Evolutionary conservation across 2,888 invertebrate species (phyloP), one percentile per base, ranked within the genome.

Genomic region (Cephus spinipes): DNA sequence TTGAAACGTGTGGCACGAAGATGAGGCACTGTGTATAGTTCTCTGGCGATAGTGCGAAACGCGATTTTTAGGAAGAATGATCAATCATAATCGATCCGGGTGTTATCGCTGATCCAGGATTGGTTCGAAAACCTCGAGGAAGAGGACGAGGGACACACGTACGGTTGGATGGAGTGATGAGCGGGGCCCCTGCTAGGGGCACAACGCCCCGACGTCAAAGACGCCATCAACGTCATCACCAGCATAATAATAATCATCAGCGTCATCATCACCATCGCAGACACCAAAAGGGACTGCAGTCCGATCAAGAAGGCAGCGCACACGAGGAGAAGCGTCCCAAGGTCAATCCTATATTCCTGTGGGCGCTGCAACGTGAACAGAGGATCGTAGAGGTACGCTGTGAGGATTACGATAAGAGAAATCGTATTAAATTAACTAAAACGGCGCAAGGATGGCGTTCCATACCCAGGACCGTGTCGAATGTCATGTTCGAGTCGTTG

Each of bases 321-420:
- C 87, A 91, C 86, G 92, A 94, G 77, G 90, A 93, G 89, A 92
- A 92, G 87, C 93, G 95, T 86, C 94, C 95, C 80, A 91, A 91
- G 81, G 95, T 96, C 85, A 96, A 96, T 89, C 97, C 97, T 84
- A 95, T 97, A 84, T 97, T 97, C 92, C 94, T 97, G 85, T 97
- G 97, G 96, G 96, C 96, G 82, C 95, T 95, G 89, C 96, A 96
- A 91, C 94, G 94, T 86, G 95, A 96, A 92, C 95, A 96, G 82
- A 94, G 94, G 90, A 96, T 97, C 91, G 95, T 96, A 89, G 96
- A 96, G 92, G 96, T 97, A 86, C 94, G 95, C 92, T 96, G 96
- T 92, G 97, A 97, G 92, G 97, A 97, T 91, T 97, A 97, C 93
- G 97, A 97, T 93, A 94, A 95, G 91, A 93, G 96, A 80, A 97